Percentiles rank a stretch among this genome's conserved stretches.
phyloP scores from a whole-genome alignment of 2,797 vertebrate genomes.

The Muraenolepis orangiensis region DNA sequence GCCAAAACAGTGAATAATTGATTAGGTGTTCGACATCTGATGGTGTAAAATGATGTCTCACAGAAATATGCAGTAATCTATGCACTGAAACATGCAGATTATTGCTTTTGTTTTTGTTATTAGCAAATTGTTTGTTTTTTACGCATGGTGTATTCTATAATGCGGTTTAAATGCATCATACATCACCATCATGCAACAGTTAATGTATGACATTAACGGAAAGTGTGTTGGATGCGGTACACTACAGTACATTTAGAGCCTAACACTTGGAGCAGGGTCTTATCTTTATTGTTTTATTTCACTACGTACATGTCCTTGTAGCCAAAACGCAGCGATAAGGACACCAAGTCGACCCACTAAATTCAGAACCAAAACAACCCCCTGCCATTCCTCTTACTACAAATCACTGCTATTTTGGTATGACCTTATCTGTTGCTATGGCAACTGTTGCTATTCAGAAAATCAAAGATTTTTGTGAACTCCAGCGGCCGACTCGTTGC shows the following conservation, averaged over 20 bases:
- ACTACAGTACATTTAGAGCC: neutral
- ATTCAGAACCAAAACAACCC: slow-evolving; percentile 38
- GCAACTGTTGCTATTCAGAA: slow-evolving; percentile 72
- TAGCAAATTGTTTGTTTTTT: neutral
- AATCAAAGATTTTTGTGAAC: slow-evolving; percentile 54
- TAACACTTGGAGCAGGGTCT: neutral
- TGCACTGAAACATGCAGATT: neutral
- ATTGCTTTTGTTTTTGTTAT: neutral
- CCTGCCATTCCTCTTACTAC: slow-evolving; percentile 52
- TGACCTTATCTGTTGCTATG: slow-evolving; percentile 75
- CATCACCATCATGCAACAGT: too few species aligned
- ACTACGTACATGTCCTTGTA: too few species aligned
- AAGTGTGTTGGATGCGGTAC: neutral
- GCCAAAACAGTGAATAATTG: neutral
- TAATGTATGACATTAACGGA: neutral
- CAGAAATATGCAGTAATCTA: neutral
- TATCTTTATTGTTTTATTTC: too few species aligned
- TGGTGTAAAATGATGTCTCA: neutral
- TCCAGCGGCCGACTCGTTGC: slow-evolving; percentile 56
- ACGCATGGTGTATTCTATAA: neutral
- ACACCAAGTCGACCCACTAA: slow-evolving; percentile 34
- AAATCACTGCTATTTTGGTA: slow-evolving; percentile 64
- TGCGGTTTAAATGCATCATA: neutral
- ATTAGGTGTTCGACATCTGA: neutral
- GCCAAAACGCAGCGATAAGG: slow-evolving; percentile 12